Evolutionary conservation across 1,140 invertebrate species (phyloP).

Genomic region (Lordiphosa collinella): DNA sequence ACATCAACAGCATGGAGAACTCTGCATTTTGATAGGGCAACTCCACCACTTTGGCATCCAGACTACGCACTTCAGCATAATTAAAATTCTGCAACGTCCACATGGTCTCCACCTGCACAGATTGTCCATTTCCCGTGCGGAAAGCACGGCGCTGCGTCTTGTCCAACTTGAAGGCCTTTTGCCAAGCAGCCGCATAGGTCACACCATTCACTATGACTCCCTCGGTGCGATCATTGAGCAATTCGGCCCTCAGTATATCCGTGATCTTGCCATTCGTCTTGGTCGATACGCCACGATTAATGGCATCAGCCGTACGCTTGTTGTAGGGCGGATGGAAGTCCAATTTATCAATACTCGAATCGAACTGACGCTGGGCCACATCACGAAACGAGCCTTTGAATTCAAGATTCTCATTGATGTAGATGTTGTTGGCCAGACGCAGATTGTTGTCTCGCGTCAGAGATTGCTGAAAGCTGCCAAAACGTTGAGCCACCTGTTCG

Average conservation of each 20-base stretch:
- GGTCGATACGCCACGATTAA: conserved; percentile 54
- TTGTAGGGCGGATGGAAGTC: conserved; percentile 77
- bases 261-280: conserved; percentile 69
- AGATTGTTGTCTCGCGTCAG: conserved; percentile 67
- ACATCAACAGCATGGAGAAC: conserved; percentile 65
- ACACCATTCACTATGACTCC: conserved; percentile 71
- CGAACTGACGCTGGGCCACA: conserved; percentile 67
- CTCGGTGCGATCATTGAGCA: conserved; percentile 69
- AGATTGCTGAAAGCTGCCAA: conserved; percentile 58
- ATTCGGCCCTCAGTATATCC: conserved; percentile 53
- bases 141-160: conserved; percentile 60
- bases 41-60: conserved; percentile 71
- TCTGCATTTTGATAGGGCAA: conserved; percentile 70
- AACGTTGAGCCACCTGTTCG: conserved; percentile 64
- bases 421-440: conserved; percentile 70
- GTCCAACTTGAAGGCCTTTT: conserved; percentile 60
- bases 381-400: conserved; percentile 70
- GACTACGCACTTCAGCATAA: conserved; percentile 56
- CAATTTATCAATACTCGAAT: conserved; percentile 69
- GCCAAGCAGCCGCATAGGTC: conserved; percentile 58
- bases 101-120: conserved; percentile 70
- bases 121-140: conserved; percentile 51
- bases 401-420: conserved; percentile 74
- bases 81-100: conserved; percentile 70
- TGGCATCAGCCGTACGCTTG: conserved; percentile 70